Base-by-base conservation (phyloP, 1,140 invertebrate species). In the Solenopsis fugax region DNA sequence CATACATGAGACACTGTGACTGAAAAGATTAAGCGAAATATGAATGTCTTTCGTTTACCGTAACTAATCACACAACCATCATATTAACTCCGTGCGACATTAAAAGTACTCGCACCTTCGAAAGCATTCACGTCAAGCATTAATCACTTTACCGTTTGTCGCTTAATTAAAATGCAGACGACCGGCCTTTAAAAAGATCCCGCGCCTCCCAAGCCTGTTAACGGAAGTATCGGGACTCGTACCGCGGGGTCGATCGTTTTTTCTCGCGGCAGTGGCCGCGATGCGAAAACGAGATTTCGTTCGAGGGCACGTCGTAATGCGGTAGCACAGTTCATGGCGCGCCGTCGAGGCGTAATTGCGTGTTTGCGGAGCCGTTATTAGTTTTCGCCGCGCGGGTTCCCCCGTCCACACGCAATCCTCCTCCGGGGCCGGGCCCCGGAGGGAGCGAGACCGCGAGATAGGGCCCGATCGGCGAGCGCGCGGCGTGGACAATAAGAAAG, bases 291-390 rank as follows among this genome's bases (percentile, higher is more conserved):
- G 81, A 89, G 87, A 92, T 91, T 90, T 89, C 78, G 85, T 89
- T 56, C 65, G 69, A n/a, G 62, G 62, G 82, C 75, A 87, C 90
- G 85, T 81, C 80, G 90, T 91, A 91, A 91, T 88, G 91, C 91
- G 88, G 93, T 94, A 94, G 93, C 93, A 75, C 78, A 87, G 81
- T 84, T 93, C 91, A 92, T 89, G 85, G 89, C 86, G 88, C 82
- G 80, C 73, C 76, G 87, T 87, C 85, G 86, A 72, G 76, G 73
- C 90, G 90, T 94, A 94, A 94, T 94, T 94, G 91, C 93, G 93
- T 93, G 93, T 94, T 94, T 94, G 93, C 90, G 91, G 86, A 92
- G 86, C 85, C 89, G 87, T 76, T 94, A 94, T 94, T 94, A 94
- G 93, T 93, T 93, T 93, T 29, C 91, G 90, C 90, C 88, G 86